Base-by-base conservation (phyloP, 2,113 vertebrate species). In the Ceyx margarethae region DNA sequence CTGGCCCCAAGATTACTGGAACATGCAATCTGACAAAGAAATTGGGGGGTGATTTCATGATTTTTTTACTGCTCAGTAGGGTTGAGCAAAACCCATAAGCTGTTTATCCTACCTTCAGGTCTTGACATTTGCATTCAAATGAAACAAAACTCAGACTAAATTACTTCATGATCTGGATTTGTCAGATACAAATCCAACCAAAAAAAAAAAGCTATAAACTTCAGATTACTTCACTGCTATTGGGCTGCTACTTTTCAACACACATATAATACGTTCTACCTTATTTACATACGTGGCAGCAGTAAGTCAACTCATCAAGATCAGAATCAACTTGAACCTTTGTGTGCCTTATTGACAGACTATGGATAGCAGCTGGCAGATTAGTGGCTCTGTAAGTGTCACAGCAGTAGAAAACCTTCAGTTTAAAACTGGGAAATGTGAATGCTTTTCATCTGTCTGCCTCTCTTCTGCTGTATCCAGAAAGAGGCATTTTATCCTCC, bases 251-350 rank as follows among this genome's bases (percentile, higher is more conserved):
- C 17, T 79, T 56, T 82, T 72, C 15, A 53, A 8, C 13, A 15
- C 5, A 4, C 2, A 2, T 61, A 11, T 37, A 2, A 2, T 33
- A 33, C 5, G 25, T 42, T 79, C 26, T 67, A 5, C 23, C 2
- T 19, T 46, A 64, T 54, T 46, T 5, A n/a, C 33, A 3, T 33
- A 17, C 7, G 12, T 48, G 51, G 6, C 42, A 80, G 45, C 31
- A 61, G 20, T 48, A 48, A 43, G 5, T 10, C 19, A 72, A 8
- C 21, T 46, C 45, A 11, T 67, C 86, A 10, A 74, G 46, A 35
- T 50, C 21, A 37, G 81, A 51, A 57, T 67, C 16, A 18, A 0
- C 22, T 48, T 33, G 23, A 78, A 66, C 4, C 35, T 82, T 35
- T 48, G 11, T 17, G 2, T 10, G 11, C 11, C n/a, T 81, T 74